Conservation (phyloP, 2,888 invertebrate genomes). For the Drosophila prolongata region DNA sequence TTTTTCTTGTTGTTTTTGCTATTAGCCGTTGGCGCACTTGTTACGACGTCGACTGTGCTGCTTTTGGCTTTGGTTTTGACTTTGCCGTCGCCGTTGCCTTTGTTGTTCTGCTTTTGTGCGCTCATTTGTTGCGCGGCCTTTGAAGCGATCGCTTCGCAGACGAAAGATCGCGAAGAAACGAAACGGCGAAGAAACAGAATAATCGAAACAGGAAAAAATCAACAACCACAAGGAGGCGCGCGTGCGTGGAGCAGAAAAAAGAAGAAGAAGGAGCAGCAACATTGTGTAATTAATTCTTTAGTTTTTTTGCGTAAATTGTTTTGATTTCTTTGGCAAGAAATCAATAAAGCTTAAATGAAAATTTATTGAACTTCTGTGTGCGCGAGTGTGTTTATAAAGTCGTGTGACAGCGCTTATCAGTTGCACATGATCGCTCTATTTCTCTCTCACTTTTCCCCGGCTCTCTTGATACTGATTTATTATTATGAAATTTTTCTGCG, state of each 20-base stretch:
- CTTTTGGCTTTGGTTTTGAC: slow-evolving; percentile 4
- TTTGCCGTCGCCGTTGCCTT: slow-evolving; percentile 5
- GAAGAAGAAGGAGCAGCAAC: slow-evolving; percentile 13
- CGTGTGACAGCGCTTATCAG: slow-evolving; percentile 67
- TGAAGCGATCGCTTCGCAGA: slow-evolving; percentile 71
- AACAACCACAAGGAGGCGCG: slow-evolving; percentile 53
- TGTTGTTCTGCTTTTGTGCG: slow-evolving; percentile 54
- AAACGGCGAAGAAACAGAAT: slow-evolving; percentile 14
- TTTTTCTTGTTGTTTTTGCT: slow-evolving; percentile 18
- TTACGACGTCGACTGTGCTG: slow-evolving; percentile 54
- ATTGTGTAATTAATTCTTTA: slow-evolving; percentile 60
- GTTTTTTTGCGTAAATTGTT: slow-evolving; percentile 68
- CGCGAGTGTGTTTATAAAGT: slow-evolving; percentile 25
- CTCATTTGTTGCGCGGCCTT: slow-evolving; percentile 83
- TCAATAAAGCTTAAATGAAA: slow-evolving; percentile 64
- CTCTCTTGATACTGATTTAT: slow-evolving; percentile 46
- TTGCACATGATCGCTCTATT: slow-evolving; percentile 70
- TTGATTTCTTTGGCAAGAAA: slow-evolving; percentile 68
- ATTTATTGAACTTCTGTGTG: slow-evolving; percentile 67
- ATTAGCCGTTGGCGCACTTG: slow-evolving; percentile 63
- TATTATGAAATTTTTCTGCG: slow-evolving; percentile 29
- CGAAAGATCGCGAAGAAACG: slow-evolving; percentile 46
- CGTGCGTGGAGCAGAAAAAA: slow-evolving; percentile 51
- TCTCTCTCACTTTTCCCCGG: neutral
- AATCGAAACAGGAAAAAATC: slow-evolving; percentile 7